These are phyloP conservation scores for Ctenosaura bakeri DNA, from an alignment of 2,797 vertebrate genomes.

Conservation along the genomic window DNA sequence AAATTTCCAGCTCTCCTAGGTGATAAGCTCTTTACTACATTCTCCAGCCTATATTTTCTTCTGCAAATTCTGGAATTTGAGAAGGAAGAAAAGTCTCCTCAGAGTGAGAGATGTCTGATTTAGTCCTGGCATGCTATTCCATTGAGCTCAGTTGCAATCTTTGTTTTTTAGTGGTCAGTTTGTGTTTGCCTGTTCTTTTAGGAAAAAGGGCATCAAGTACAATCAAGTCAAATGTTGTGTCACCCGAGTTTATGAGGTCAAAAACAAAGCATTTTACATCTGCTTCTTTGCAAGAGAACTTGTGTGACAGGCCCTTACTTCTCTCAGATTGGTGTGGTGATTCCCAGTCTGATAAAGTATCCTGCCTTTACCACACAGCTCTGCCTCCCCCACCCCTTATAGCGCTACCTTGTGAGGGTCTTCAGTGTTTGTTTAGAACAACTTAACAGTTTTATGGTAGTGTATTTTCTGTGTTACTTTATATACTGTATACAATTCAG, in stretches of 20 bases:
- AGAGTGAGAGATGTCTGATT: not conserved
- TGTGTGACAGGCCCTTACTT: no score
- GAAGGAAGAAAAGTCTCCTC: no score
- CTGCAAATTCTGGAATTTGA: not conserved
- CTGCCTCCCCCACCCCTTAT: no score
- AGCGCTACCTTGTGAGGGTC: no score
- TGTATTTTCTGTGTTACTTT: no score
- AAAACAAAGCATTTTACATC: not conserved
- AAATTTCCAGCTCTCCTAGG: not conserved
- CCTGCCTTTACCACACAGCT: no score
- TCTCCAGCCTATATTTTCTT: not conserved
- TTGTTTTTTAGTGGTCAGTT: not conserved
- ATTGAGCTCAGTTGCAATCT: not conserved
- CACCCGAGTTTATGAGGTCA: not conserved
- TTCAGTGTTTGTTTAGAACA: no score
- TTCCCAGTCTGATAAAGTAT: no score
- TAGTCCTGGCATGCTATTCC: not conserved
- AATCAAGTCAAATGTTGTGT: not conserved
- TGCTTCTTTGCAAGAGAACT: slow-evolving; percentile 7
- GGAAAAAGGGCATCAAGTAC: not conserved
- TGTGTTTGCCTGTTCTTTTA: not conserved
- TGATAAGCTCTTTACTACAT: not conserved
- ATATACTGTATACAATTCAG: no score
- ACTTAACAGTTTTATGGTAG: no score
- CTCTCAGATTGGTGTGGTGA: no score